Conservation (phyloP, 2,113 vertebrate genomes). For the Psittacula cyanocephala region DNA sequence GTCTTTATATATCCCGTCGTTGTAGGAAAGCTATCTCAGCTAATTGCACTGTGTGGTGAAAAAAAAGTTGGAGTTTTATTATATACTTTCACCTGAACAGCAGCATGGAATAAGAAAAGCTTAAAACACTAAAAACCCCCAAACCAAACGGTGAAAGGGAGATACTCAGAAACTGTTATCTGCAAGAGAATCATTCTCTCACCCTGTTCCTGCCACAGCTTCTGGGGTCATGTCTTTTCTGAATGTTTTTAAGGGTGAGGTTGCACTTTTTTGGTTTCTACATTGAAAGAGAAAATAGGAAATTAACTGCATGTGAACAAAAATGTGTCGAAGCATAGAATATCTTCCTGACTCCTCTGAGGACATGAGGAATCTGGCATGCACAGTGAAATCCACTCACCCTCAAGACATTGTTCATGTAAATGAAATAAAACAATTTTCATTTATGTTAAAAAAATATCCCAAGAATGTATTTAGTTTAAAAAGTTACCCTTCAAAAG, state of each 20-base stretch:
- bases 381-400: neutral
- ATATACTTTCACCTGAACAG: neutral
- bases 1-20: neutral
- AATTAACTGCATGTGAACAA: rapidly evolving
- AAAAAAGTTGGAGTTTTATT: neutral
- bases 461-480: neutral
- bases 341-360: neutral
- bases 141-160: neutral
- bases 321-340: neutral
- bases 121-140: neutral
- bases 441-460: neutral
- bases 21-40: neutral
- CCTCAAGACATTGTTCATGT: neutral
- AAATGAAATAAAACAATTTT: neutral
- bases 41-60: neutral
- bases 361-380: neutral
- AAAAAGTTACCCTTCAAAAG: neutral
- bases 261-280: neutral
- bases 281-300: neutral
- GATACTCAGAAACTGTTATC: neutral
- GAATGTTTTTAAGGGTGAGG: neutral
- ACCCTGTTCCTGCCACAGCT: neutral
- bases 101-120: neutral
- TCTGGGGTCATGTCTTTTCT: neutral
- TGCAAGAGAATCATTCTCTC: neutral